Conservation (phyloP, 2,888 invertebrate species). For the Polymixis flavicincta region DNA sequence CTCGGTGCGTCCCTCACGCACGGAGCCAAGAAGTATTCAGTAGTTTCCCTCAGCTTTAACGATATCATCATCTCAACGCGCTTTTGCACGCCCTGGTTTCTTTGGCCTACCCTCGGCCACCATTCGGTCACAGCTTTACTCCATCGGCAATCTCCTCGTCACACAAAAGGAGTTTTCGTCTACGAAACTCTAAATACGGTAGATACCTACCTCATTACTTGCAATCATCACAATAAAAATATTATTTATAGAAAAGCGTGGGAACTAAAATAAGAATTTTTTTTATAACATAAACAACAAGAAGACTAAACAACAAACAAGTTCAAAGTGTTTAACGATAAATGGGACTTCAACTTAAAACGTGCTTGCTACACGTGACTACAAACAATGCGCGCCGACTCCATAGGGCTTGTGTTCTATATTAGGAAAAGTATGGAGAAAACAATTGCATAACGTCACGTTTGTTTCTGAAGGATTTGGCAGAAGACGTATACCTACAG, state of each 20-base stretch:
- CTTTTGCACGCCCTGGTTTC: no score
- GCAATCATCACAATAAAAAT: background rate
- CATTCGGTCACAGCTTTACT: no score
- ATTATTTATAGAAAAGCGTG: background rate
- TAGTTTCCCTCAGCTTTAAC: no score
- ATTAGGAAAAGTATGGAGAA: background rate
- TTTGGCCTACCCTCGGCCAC: no score
- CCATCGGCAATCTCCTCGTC: no score
- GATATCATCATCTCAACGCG: no score
- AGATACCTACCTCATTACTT: background rate
- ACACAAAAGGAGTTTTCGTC: no score
- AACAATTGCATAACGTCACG: background rate
- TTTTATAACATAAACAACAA: background rate
- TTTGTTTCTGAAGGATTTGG: background rate
- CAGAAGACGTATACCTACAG: background rate
- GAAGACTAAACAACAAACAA: background rate
- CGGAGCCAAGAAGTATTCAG: no score
- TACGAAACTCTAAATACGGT: no score
- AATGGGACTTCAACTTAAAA: constrained; percentile 19
- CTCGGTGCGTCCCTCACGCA: no score
- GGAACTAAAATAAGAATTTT: background rate
- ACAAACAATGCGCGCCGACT: constrained; percentile 10
- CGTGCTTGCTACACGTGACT: constrained; percentile 36
- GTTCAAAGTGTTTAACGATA: background rate
- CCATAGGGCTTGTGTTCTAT: background rate